Conservation (phyloP, 2,888 invertebrate species). For the Caenorhabditis angaria region DNA sequence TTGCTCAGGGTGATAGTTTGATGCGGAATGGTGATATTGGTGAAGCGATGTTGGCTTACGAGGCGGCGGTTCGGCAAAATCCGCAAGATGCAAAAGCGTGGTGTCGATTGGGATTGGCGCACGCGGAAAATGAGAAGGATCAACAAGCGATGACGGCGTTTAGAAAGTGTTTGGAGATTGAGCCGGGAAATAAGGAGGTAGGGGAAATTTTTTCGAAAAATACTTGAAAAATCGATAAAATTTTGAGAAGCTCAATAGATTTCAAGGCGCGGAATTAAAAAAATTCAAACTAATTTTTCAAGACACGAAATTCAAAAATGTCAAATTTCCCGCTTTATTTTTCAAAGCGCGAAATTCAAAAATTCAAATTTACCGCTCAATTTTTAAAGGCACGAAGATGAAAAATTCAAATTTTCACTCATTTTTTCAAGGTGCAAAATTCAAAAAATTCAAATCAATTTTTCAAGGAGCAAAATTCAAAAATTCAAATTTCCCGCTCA, state of each 20-base stretch:
- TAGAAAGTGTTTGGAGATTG: slow-evolving; percentile 77
- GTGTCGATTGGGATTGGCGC: slow-evolving; percentile 83
- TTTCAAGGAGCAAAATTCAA: too few relatives aligned
- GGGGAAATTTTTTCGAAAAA: not conserved
- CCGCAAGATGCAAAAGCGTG: slow-evolving; percentile 76
- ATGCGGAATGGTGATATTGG: slow-evolving; percentile 87
- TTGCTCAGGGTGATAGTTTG: slow-evolving; percentile 48
- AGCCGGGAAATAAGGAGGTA: slow-evolving; percentile 59
- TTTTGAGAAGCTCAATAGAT: too few relatives aligned
- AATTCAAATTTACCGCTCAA: not conserved
- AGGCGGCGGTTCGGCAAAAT: slow-evolving; percentile 81
- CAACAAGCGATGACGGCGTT: slow-evolving; percentile 90
- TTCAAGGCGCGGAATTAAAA: not conserved
- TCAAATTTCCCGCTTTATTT: too few relatives aligned
- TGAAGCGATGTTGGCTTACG: slow-evolving; percentile 93
- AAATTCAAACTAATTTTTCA: too few relatives aligned
- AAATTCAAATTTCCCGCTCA: too few relatives aligned
- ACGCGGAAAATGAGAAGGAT: slow-evolving; percentile 98
- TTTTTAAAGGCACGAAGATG: too few relatives aligned
- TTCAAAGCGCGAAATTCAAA: not conserved
- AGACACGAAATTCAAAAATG: too few relatives aligned
- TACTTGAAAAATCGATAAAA: not conserved
- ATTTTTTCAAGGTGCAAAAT: too few relatives aligned
- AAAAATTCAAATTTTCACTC: slow-evolving; percentile 2
- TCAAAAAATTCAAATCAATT: too few relatives aligned